Evolutionary conservation across 1,140 invertebrate genomes (phyloP), one percentile per base, ranked within the genome.

Genomic region (Heliconius hewitsoni): DNA sequence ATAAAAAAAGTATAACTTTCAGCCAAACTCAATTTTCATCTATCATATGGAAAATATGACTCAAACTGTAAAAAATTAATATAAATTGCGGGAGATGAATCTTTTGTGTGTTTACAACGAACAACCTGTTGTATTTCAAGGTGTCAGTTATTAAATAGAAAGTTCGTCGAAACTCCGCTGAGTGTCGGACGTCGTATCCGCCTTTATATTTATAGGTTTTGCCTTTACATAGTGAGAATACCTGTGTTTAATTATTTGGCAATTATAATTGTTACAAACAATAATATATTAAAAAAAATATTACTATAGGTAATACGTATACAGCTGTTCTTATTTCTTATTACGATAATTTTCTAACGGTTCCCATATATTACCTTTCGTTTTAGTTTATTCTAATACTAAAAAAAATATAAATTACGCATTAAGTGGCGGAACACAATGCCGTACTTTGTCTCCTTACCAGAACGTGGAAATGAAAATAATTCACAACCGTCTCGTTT

Each of bases 131-230:
- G 39, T 34, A 30, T 66, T 66, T 66, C 60, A 66, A 66, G 60
- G 60, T 46, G 60, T 50, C 74, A 42, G 57, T 71, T 66, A 70
- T 60, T 76, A 70, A 76, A 76, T 76, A 76, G 74, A 76, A 76
- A 76, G 74, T 76, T 50, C 3, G 42, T 70, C 57, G 37, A 9
- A 70, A 23, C 46, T 50, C 42, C 60, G 60, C 19, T 6, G 34
- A 1, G 39, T 71, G 27, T 76, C 74, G 74, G 57, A 70, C 46
- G 39, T 8, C 3, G 74, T 66, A 60, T 60, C 55, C 55, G 55
- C 74, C 42, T 66, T 60, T 39, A 34, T 37, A 57, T 37, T 74
- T 66, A 66, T 30, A 30, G 27, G 5, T 30, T 66, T 30, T 27
- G 27, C 11, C 60, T 66, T 66, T n/a, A 66, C 5, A 66, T 13